phyloP scores from a whole-genome alignment of 53 echinoderm and acorn worm genomes.

The Holothuria leucospilota region DNA sequence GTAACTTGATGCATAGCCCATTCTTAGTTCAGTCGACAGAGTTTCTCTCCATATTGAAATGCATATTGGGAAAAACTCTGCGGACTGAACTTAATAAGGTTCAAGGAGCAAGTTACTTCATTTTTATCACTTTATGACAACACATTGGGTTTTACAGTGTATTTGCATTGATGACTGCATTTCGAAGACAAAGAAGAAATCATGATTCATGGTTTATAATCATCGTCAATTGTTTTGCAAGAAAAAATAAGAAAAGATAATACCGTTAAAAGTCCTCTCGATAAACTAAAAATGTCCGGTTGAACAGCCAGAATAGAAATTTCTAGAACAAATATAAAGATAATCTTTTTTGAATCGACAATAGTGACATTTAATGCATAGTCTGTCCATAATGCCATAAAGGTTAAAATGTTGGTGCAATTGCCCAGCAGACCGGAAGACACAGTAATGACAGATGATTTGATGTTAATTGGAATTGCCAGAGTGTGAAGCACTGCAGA shows the following conservation, averaged over 20 bases:
- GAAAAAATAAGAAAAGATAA: not conserved
- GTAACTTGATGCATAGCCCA: too few species aligned
- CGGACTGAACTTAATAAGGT: too few species aligned
- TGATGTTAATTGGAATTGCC: too few species aligned
- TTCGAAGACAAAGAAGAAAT: too few species aligned
- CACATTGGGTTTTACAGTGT: too few species aligned
- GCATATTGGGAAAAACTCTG: too few species aligned
- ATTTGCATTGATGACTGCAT: too few species aligned
- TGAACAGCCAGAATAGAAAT: not conserved
- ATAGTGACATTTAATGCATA: not conserved
- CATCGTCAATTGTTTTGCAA: not conserved
- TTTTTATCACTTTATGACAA: too few species aligned
- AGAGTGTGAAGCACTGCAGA: too few species aligned
- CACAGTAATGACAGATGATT: not conserved
- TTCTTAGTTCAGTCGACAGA: too few species aligned
- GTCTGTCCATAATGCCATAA: conserved; percentile 1
- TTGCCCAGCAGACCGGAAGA: not conserved
- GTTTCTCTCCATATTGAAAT: too few species aligned
- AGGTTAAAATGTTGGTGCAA: not conserved
- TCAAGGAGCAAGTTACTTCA: too few species aligned
- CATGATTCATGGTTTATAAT: not conserved
- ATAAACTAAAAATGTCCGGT: not conserved
- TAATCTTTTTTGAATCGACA: not conserved
- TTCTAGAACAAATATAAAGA: not conserved
- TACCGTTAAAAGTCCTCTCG: not conserved